These are phyloP conservation scores for pig (Sus scrofa) DNA, from an alignment of 2,113 vertebrate species.

Conservation along the genomic window T2T-Sscrofa CM000815.6:132614001-132614500, in stretches of 20 bases:
- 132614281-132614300: too few species aligned
- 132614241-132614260: too few species aligned
- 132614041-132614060: not conserved
- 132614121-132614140: not conserved
- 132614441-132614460: not conserved
- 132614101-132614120: not conserved
- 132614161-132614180: not conserved
- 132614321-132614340: too few species aligned
- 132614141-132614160: not conserved
- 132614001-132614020: not conserved
- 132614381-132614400: not conserved
- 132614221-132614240: too few species aligned
- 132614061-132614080: not conserved
- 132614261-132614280: too few species aligned
- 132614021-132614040: not conserved
- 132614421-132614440: not conserved
- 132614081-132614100: not conserved
- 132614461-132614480: not conserved
- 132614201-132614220: too few species aligned
- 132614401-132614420: not conserved
- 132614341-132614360: not conserved
- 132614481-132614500: not conserved
- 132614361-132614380: not conserved
- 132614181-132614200: not conserved
- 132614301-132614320: too few species aligned